A percentile compares a stretch with the other conserved stretches of the same genome.
Conservation (phyloP, 1,140 invertebrate genomes). For the Bilobella aurantiaca region DNA sequence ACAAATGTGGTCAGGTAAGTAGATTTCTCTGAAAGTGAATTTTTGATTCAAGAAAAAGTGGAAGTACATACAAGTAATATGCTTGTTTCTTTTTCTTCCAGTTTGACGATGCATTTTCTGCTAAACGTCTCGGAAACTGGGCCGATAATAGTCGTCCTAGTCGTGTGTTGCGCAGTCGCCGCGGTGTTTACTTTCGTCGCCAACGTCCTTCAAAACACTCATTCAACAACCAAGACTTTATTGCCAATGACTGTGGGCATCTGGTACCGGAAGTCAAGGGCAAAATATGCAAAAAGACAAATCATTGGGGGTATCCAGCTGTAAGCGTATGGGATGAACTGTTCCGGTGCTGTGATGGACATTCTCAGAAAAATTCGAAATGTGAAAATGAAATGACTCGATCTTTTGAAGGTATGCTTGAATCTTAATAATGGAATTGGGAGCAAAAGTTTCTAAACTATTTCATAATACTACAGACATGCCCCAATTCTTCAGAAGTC, state of each 20-base stretch:
- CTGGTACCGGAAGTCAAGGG: neutral
- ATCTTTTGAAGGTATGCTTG: neutral
- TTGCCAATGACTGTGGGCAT: neutral
- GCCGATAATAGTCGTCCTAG: neutral
- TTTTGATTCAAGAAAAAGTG: neutral
- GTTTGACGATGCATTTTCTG: neutral
- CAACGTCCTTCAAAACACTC: neutral
- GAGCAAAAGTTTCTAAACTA: too few relatives aligned
- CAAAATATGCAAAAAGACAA: neutral
- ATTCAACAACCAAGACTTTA: neutral
- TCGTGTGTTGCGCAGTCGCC: neutral
- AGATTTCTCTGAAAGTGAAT: neutral
- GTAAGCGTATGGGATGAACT: neutral
- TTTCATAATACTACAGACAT: neutral
- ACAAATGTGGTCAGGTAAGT: neutral
- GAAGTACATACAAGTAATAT: neutral
- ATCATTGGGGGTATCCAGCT: neutral
- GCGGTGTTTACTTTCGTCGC: neutral
- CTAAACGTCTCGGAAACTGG: neutral
- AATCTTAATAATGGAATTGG: too few relatives aligned
- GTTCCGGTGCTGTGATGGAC: neutral
- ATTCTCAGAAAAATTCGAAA: neutral
- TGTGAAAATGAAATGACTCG: neutral
- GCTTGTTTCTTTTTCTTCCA: neutral
- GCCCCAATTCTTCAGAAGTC: neutral